Base-by-base conservation (phyloP, 2,888 invertebrate genomes). In the Ormyrus pomaceus region DNA sequence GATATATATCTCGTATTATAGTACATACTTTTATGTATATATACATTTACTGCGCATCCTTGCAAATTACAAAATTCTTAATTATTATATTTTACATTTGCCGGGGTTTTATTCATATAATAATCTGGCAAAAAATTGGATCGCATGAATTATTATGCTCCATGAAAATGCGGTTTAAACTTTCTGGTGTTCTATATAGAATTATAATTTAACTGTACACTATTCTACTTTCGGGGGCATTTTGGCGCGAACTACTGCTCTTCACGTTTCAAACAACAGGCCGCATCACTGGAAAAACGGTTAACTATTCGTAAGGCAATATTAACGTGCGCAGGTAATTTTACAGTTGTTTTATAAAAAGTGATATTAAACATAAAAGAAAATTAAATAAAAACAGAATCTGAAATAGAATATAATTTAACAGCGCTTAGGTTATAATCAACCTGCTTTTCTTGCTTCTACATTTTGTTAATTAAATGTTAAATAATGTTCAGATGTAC, bases 201-300 rank as follows among this genome's bases (percentile, higher is more conserved):
- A 34, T n/a, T n/a, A n/a, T n/a, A n/a, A 34, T 34, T 34, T 34
- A 34, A 34, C 34, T 34, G 34, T 1, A 4, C 34, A 73, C 72
- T 58, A 76, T 80, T 62, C 59, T 76, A 76, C 73, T 80, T 77
- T 73, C 51, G 68, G 34, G 51, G 62, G 46, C 48, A 68, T 69
- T 80, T 80, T 80, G 80, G 80, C 80, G 80, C 80, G 80, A 80
- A 80, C 72, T 34, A 66, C 51, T 58, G 10, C 45, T 73, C 76
- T 73, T 80, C 80, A 77, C 72, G 71, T 77, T 80, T 72, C 68
- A 75, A 80, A 80, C 72, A 73, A 58, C 53, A 66, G 62, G 51
- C 19, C 19, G 19, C 59, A 46, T 55, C 10, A 46, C 48, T 53
- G 59, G 7, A 68, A 76, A 34, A 72, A 64, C 80, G 72, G 77